phyloP scores from a whole-genome alignment of 2,797 vertebrate species.

The Ataeniobius toweri region DNA sequence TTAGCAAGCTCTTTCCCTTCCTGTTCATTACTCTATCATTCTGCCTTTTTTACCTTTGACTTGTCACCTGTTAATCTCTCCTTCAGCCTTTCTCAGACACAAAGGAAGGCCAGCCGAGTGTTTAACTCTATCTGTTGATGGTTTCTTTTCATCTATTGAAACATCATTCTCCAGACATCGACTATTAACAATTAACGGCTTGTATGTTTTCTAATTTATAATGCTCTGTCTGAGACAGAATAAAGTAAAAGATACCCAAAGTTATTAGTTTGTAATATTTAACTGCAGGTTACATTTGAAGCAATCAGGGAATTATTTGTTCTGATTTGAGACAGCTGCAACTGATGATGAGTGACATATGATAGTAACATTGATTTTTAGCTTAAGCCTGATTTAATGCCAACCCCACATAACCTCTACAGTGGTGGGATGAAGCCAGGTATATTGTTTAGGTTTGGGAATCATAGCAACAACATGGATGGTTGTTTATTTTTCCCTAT shows the following conservation, averaged over 20 bases:
- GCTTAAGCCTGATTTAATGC: background rate
- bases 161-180: background rate
- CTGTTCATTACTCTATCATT: constrained; percentile 20
- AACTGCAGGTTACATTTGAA: background rate
- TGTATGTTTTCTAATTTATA: constrained; percentile 1
- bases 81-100: constrained; percentile 20
- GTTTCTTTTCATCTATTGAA: background rate
- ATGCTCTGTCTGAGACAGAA: background rate
- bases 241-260: background rate
- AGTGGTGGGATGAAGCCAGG: background rate
- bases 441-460: background rate
- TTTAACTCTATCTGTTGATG: constrained; percentile 22
- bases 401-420: background rate
- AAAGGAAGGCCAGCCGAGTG: constrained; percentile 25
- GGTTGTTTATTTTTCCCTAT: background rate
- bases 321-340: background rate
- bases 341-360: background rate
- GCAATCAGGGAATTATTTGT: background rate
- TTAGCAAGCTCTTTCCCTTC: constrained; percentile 34
- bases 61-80: constrained; percentile 28
- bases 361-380: background rate
- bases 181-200: constrained; percentile 2
- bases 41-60: constrained; percentile 7
- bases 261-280: background rate
- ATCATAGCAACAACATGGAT: background rate